Evolutionary conservation across 1,140 invertebrate species (phyloP), one percentile per base, ranked within the genome.

Genomic region (Cepaea nemoralis): DNA sequence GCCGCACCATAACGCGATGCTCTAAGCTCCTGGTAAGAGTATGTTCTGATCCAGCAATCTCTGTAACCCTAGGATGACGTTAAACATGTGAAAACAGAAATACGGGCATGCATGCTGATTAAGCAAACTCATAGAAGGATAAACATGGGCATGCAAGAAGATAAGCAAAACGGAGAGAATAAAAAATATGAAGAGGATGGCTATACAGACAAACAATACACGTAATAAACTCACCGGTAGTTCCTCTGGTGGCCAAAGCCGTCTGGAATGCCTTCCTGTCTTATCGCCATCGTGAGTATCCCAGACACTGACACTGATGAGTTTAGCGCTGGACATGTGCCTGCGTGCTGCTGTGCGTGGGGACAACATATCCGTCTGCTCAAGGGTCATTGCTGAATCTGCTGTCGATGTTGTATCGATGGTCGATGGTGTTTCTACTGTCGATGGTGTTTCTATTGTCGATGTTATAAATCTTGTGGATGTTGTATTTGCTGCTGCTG

Each of bases 281-380:
- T 78, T 81, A 66, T 81, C 79, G 1, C 83, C 83, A 48, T 83
- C 83, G 33, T 83, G 80, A 24, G 83, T 83, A 37, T 83, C 83
- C 83, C 83, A 83, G 1, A 83, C 79, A 31, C 59, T 78, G 12
- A 83, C 69, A 24, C 70, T 76, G 50, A 83, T 83, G 24, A 83
- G 69, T 74, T 83, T 83, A 39, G 83, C 76, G 42, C 83, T 79
- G 10, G 59, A 74, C 31, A 63, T 59, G 45, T 76, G 37, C 10
- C 82, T 55, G 0, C 82, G 31, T 24, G 45, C 10, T 5, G 48
- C 66, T 37, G 66, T 40, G 31, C 27, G 6, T 6, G 80, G 78
- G 1, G 78, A 80, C 19, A 14, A 1, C 66, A 50, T 31, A 3
- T 6, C 27, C 5, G n/a, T 31, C 27, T 63, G n/a, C 0, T 63